Percentiles rank a stretch among this genome's conserved stretches.
Conservation (phyloP, 2,888 invertebrate species). For the Phengaris arion region DNA sequence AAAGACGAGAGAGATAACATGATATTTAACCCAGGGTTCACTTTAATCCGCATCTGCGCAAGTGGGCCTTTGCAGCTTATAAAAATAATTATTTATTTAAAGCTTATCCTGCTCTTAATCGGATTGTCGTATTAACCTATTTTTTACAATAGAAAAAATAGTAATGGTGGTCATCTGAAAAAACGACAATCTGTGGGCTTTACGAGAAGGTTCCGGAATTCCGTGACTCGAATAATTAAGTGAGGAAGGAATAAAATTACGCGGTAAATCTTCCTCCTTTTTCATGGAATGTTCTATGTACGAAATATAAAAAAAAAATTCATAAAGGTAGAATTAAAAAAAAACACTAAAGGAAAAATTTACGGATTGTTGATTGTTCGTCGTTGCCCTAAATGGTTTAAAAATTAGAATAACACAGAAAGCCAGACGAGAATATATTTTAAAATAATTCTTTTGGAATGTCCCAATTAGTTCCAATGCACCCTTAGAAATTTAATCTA, state of each 20-base stretch:
- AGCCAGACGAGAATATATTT: background rate
- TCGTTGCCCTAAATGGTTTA: background rate
- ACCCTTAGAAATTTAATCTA: slow-evolving; percentile 25
- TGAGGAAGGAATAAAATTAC: slow-evolving; percentile 71
- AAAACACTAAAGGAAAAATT: too few species aligned
- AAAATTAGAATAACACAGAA: background rate
- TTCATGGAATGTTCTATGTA: background rate
- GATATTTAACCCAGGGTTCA: too few species aligned
- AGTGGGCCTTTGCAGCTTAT: too few species aligned
- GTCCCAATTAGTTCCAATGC: background rate
- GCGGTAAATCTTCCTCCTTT: slow-evolving; percentile 35
- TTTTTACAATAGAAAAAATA: slow-evolving; percentile 69
- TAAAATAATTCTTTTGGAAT: background rate
- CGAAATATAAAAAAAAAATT: too few species aligned
- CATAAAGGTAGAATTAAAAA: too few species aligned
- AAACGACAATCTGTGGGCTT: slow-evolving; percentile 69
- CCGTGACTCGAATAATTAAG: slow-evolving; percentile 79
- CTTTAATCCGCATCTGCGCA: too few species aligned
- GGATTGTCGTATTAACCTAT: slow-evolving; percentile 69
- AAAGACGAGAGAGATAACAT: too few species aligned
- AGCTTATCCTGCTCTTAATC: slow-evolving; percentile 73
- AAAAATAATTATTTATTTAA: slow-evolving; percentile 64
- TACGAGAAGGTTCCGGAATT: slow-evolving; percentile 67
- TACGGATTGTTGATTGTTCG: too few species aligned
- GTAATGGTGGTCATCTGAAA: slow-evolving; percentile 59